Percentiles rank a stretch among this genome's conserved stretches.
Evolutionary conservation across 2,888 invertebrate species (phyloP).

Genomic region (Himalopsyche kuldschensis): DNA sequence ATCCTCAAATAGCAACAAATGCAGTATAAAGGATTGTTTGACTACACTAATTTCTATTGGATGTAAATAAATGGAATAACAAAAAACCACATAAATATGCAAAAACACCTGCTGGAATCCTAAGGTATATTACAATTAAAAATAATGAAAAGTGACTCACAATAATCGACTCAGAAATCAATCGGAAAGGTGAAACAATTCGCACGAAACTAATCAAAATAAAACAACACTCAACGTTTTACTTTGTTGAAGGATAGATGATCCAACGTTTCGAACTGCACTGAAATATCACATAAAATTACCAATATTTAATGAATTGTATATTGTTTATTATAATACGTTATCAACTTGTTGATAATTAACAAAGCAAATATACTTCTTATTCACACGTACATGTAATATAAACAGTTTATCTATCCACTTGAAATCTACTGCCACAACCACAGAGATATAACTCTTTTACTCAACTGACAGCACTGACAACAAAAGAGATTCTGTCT

Average conservation of each 20-base stretch:
- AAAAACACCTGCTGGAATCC: neutral
- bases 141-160: neutral
- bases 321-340: neutral
- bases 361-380: neutral
- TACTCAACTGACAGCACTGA: conserved; percentile 34
- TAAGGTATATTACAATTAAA: neutral
- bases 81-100: neutral
- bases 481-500: conserved; percentile 27
- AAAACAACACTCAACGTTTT: neutral
- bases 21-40: neutral
- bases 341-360: neutral
- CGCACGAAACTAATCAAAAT: neutral
- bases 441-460: conserved; percentile 4
- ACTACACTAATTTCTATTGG: neutral
- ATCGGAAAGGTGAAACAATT: neutral
- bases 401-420: neutral
- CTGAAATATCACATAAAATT: neutral
- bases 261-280: neutral
- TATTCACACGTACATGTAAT: neutral
- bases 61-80: neutral
- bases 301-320: neutral
- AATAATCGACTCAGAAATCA: neutral
- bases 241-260: neutral
- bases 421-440: neutral
- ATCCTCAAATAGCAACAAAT: neutral